Conservation (phyloP, 1,140 invertebrate species). For the Drosophila sucinea region DNA sequence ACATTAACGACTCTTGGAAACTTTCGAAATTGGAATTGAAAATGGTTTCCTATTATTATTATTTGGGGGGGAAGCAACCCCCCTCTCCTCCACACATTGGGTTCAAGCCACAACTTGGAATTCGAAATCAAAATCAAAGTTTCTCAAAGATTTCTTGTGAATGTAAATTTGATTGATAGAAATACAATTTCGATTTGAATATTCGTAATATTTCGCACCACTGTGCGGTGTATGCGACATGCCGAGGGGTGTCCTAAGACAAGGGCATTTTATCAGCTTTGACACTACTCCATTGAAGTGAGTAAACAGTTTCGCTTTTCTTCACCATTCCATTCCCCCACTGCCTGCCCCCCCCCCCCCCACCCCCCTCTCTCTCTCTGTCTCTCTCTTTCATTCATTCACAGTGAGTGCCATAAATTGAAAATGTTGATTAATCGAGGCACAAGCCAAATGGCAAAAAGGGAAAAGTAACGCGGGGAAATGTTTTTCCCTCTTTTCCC, state of each 20-base stretch:
- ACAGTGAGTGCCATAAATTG: constrained; percentile 71
- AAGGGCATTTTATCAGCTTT: constrained; percentile 58
- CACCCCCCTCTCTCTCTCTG: neutral
- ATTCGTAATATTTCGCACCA: neutral
- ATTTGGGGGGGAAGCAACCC: too few relatives aligned
- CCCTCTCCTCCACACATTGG: too few relatives aligned
- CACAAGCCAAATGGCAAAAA: constrained; percentile 46
- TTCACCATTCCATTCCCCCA: constrained; percentile 24
- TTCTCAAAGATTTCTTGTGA: too few relatives aligned
- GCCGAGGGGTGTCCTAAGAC: neutral
- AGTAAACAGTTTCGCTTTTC: constrained; percentile 76
- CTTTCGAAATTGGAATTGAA: too few relatives aligned
- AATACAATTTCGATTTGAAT: too few relatives aligned
- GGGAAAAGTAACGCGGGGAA: constrained; percentile 25
- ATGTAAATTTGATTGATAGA: too few relatives aligned
- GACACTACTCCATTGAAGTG: constrained; percentile 73
- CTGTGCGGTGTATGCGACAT: constrained; percentile 18
- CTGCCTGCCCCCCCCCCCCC: constrained; percentile 8
- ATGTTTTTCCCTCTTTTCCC: too few relatives aligned
- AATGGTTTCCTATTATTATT: too few relatives aligned
- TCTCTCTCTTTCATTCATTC: constrained; percentile 5
- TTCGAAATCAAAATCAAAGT: too few relatives aligned
- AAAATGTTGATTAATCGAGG: constrained; percentile 75
- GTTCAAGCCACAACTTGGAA: too few relatives aligned
- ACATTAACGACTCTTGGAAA: too few relatives aligned